Conservation (phyloP, 2,888 invertebrate genomes). For the Agrotis exclamationis region DNA sequence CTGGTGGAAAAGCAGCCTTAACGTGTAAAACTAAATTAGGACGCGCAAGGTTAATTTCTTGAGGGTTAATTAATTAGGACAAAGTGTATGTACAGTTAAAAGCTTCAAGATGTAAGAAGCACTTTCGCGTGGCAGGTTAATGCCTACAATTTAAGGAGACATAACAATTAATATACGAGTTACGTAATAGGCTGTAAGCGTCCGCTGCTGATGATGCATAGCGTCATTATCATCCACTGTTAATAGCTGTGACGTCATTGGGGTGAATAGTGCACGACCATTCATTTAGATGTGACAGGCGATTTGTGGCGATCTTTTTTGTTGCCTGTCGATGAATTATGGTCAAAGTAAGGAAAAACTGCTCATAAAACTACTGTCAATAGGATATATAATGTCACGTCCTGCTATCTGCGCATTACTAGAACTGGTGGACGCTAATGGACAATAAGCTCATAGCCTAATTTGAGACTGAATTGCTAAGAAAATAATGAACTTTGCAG, state of each 20-base stretch:
- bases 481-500: too few relatives aligned
- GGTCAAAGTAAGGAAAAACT: neutral
- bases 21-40: neutral
- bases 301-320: neutral
- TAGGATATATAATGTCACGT: too few relatives aligned
- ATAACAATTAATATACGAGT: slow-evolving; percentile 36
- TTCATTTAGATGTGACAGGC: slow-evolving; percentile 1
- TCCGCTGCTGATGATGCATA: slow-evolving; percentile 38
- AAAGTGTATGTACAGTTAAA: neutral
- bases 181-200: slow-evolving; percentile 30
- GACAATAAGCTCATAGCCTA: neutral
- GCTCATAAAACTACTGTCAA: too few relatives aligned
- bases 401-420: neutral
- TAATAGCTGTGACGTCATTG: neutral
- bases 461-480: neutral
- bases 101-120: neutral
- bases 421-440: neutral
- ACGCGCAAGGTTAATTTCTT: neutral
- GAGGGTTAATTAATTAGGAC: neutral
- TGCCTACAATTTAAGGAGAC: slow-evolving; percentile 5
- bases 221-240: slow-evolving; percentile 10
- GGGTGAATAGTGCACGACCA: slow-evolving; percentile 6
- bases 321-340: neutral
- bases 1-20: too few relatives aligned
- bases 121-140: slow-evolving; percentile 6